phyloP scores from a whole-genome alignment of 1,140 invertebrate genomes.

The Psix sp. region DNA sequence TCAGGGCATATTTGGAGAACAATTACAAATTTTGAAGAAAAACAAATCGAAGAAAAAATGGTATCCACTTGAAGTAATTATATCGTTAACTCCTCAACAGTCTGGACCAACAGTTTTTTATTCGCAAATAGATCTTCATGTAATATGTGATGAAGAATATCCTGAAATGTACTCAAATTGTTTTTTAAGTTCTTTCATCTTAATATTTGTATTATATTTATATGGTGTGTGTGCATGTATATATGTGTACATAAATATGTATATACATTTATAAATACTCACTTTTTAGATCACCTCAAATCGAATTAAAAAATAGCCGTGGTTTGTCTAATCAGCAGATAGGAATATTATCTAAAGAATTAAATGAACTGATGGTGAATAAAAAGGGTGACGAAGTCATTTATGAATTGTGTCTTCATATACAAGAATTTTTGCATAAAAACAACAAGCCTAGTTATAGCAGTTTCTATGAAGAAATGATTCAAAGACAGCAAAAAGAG shows the following conservation, averaged over 20 bases:
- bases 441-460: constrained; percentile 85
- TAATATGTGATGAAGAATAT: constrained; percentile 69
- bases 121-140: constrained; percentile 81
- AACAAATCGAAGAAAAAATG: constrained; percentile 77
- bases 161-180: constrained; percentile 81
- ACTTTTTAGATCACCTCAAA: constrained; percentile 77
- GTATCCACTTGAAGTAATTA: constrained; percentile 81
- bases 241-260: no score
- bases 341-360: constrained; percentile 77
- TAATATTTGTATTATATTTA: constrained; percentile 5
- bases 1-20: constrained; percentile 81
- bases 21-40: constrained; percentile 79
- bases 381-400: constrained; percentile 87
- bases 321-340: constrained; percentile 83
- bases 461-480: constrained; percentile 92
- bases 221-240: no score
- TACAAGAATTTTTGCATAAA: constrained; percentile 83
- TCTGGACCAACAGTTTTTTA: constrained; percentile 79
- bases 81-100: constrained; percentile 82
- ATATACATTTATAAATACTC: constrained; percentile 16
- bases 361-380: constrained; percentile 78
- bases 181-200: no score
- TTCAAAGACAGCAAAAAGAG: constrained; percentile 80
- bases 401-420: constrained; percentile 83
- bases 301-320: constrained; percentile 82